Percentiles rank a stretch among this genome's conserved stretches.
Conservation (phyloP, 2,113 vertebrate species). For the Equus przewalskii region DNA sequence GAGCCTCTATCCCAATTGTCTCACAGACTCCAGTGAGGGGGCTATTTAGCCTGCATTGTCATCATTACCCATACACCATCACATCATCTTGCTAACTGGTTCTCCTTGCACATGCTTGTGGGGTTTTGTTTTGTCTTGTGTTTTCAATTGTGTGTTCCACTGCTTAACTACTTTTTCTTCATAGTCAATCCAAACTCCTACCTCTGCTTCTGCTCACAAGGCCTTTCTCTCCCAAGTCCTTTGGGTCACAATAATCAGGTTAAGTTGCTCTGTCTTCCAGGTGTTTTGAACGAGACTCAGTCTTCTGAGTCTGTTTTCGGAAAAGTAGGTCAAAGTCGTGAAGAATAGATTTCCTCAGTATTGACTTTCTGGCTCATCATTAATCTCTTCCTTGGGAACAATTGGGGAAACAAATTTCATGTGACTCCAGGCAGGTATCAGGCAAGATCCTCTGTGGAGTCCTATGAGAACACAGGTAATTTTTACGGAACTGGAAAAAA, state of each 20-base stretch:
- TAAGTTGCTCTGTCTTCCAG: background rate
- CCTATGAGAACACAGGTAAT: constrained; percentile 67
- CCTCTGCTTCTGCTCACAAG: constrained; percentile 10
- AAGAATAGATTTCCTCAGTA: constrained; percentile 43
- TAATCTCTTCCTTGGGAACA: constrained; percentile 71
- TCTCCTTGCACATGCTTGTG: background rate
- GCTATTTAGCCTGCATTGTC: background rate
- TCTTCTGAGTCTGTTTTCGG: constrained; percentile 60
- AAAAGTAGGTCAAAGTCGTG: constrained; percentile 71
- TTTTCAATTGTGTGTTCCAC: background rate
- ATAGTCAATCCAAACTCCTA: background rate
- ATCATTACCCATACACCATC: background rate
- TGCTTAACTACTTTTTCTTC: background rate
- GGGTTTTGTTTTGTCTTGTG: background rate
- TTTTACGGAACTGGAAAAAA: constrained; percentile 44
- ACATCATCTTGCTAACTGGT: background rate
- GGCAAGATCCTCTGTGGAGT: constrained; percentile 57
- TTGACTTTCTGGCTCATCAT: constrained; percentile 66
- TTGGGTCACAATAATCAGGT: background rate
- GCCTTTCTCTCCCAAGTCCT: background rate
- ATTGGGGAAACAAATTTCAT: constrained; percentile 70
- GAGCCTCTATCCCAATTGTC: background rate
- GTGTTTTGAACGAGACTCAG: constrained; percentile 58
- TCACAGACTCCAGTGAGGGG: background rate
- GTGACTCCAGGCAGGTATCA: constrained; percentile 70